Base-by-base conservation (phyloP, 2,113 vertebrate species). In the Burhinus oedicnemus region DNA sequence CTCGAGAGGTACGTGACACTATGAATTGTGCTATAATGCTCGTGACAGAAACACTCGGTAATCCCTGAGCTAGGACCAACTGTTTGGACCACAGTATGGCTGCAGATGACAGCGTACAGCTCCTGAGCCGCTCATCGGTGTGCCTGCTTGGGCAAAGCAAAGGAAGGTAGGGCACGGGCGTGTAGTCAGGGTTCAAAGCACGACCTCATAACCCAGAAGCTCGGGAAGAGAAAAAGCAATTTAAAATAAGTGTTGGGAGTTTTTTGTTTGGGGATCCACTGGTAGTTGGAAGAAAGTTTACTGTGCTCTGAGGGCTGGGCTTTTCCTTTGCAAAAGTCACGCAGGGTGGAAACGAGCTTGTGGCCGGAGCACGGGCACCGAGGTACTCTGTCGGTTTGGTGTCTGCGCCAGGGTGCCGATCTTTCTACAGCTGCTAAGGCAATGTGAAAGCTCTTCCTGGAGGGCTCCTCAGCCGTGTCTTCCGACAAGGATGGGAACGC, bases 1-100 rank as follows among this genome's bases (percentile, higher is more conserved):
- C 10, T 16, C 1, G 2, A 2, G 65, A 38, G 30, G 27, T n/a
- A 36, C 0, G 1, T 6, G 27, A 22, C 2, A 1, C 34, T 40
- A 0, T 26, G 38, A 40, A 5, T 18, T 13, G n/a, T 15, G 32
- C 60, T 60, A 0, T 21, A 8, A 12, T 0, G 18, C 20, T n/a
- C 5, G 32, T 12, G 60, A 23, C 2, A 3, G 32, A 32, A 47
- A 17, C 17, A 0, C 19, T 15, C 10, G n/a, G 21, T 12, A 16
- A 22, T 12, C 12, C 16, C 40, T 42, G 36, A 6, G 19, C 40
- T 2, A 2, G 55, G n/a, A 4, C 2, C 15, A 36, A 27, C 45
- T 40, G 2, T 9, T 30, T 47, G 44, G 69, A 32, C 45, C 34
- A 1, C 5, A 27, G 5, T 5, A 2, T 1, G 23, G 38, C 51